These are phyloP conservation scores for Mantis religiosa DNA, from an alignment of 2,888 invertebrate species.

Conservation along the genomic window DNA sequence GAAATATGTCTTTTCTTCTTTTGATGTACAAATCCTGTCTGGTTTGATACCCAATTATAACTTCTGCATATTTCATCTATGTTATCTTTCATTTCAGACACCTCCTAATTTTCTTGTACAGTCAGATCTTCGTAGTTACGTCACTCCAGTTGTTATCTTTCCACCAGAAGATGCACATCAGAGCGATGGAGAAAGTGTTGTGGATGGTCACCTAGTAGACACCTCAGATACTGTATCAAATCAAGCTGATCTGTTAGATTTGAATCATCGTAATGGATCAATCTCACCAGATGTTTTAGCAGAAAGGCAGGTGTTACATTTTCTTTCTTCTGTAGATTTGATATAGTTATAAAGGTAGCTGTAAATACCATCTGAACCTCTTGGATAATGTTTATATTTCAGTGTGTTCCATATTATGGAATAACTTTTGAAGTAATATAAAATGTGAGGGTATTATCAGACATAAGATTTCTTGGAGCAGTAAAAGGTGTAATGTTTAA, in stretches of 20 bases:
- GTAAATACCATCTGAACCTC: neutral
- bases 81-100: constrained; percentile 47
- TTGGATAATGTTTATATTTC: neutral
- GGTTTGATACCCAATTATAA: no score
- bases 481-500: no score
- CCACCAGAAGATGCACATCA: constrained; percentile 60
- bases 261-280: constrained; percentile 43
- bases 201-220: constrained; percentile 58
- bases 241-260: constrained; percentile 39
- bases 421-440: no score
- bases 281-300: constrained; percentile 49
- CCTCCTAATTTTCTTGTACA: constrained; percentile 93
- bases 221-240: constrained; percentile 55
- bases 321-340: neutral
- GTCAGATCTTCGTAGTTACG: constrained; percentile 89
- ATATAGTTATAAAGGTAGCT: neutral
- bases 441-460: no score
- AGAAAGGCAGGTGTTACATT: constrained; percentile 42
- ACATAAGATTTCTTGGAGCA: no score
- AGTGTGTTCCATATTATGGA: no score
- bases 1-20: no score
- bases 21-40: no score
- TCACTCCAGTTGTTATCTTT: constrained; percentile 86
- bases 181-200: constrained; percentile 54
- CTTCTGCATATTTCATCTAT: neutral